Evolutionary conservation across 1,140 invertebrate genomes (phyloP).

Genomic region (Probaryconus sp.): DNA sequence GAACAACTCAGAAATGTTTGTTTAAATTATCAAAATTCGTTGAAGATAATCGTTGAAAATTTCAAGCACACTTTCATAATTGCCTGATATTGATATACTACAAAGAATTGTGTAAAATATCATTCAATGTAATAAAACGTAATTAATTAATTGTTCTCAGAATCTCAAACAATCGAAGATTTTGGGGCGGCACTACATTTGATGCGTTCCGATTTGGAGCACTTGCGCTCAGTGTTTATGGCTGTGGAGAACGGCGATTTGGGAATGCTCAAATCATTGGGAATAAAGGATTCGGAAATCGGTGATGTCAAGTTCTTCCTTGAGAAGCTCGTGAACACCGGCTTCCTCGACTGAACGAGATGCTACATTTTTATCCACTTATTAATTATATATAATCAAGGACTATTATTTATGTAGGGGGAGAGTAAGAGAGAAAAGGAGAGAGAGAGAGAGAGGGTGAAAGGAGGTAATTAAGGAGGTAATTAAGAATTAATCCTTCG

Average conservation of each 20-base stretch:
- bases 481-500: slow-evolving; percentile 37
- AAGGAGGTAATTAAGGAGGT: no score
- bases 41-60: no score
- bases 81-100: no score
- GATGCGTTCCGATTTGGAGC: slow-evolving; percentile 92
- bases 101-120: no score
- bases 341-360: slow-evolving; percentile 92
- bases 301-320: slow-evolving; percentile 99
- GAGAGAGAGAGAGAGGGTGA: no score
- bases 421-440: no score
- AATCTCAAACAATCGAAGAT: slow-evolving; percentile 97
- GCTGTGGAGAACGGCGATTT: slow-evolving; percentile 97
- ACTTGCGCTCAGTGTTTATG: slow-evolving; percentile 95
- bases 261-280: slow-evolving; percentile 94
- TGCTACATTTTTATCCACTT: slow-evolving; percentile 43
- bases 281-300: slow-evolving; percentile 96
- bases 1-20: no score
- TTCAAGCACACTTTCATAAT: no score
- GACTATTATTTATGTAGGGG: slow-evolving; percentile 41
- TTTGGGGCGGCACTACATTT: slow-evolving; percentile 92
- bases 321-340: slow-evolving; percentile 97
- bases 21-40: no score
- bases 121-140: no score
- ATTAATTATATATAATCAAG: slow-evolving; percentile 48
- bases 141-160: no score